Conservation (phyloP, 2,113 vertebrate genomes). For the Aegithalos caudatus region DNA sequence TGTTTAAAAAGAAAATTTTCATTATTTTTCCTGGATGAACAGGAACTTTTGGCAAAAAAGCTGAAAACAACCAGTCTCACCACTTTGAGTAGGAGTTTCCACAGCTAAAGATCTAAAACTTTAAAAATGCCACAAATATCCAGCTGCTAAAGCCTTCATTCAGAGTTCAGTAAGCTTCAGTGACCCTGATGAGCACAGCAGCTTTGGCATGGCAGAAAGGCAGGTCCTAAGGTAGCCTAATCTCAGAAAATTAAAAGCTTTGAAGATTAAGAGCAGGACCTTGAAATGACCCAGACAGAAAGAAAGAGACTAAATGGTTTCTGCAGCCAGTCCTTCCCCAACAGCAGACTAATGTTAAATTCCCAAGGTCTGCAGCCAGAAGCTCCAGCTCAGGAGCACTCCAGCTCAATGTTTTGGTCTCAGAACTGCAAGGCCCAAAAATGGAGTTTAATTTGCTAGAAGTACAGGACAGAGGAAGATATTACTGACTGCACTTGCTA, state of each 20-base stretch:
- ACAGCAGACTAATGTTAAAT: background rate
- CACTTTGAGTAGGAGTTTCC: background rate
- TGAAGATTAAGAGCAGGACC: conserved; percentile 58
- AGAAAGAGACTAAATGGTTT: background rate
- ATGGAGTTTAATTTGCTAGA: background rate
- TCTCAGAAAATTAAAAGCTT: conserved; percentile 57
- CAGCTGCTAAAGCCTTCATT: background rate
- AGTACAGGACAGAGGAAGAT: background rate
- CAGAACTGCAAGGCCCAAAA: background rate
- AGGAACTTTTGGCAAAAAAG: background rate
- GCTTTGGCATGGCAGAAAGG: background rate
- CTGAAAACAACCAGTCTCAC: background rate
- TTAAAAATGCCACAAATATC: background rate
- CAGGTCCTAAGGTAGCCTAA: conserved; percentile 8
- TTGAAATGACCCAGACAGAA: conserved; percentile 52
- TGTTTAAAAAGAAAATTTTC: background rate
- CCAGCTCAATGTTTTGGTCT: background rate
- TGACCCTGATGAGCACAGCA: background rate
- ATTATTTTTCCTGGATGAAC: background rate
- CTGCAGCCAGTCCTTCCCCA: background rate
- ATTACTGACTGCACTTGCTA: background rate
- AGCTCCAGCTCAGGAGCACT: background rate
- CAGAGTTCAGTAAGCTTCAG: conserved; percentile 6
- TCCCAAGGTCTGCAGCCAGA: background rate
- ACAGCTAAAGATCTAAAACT: background rate